Evolutionary conservation across 2,797 vertebrate genomes (phyloP).

Genomic region (Nothura maculosa): DNA sequence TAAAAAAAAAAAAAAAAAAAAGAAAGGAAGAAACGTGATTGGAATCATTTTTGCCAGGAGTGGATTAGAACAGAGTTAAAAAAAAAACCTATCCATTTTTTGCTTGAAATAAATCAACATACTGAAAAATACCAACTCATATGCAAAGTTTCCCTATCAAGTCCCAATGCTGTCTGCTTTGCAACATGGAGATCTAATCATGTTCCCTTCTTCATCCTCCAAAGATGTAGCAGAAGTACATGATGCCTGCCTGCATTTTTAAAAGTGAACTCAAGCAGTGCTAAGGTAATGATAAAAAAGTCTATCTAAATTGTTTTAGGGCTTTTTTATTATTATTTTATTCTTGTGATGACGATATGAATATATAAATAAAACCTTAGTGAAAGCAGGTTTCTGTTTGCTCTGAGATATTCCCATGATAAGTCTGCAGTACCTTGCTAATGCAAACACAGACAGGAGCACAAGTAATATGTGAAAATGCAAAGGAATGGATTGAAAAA

Average conservation of each 20-base stretch:
- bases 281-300: neutral
- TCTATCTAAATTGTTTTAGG: neutral
- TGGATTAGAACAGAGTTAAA: conserved; percentile 48
- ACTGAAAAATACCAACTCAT: conserved; percentile 54
- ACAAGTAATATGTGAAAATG: neutral
- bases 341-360: neutral
- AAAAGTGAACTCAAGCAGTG: neutral
- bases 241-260: neutral
- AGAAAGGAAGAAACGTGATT: neutral
- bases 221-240: neutral
- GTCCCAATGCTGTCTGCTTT: conserved; percentile 14
- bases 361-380: conserved; percentile 7
- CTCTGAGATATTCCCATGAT: neutral
- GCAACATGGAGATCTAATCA: neutral
- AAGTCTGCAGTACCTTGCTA: neutral
- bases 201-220: neutral
- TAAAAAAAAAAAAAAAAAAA: neutral
- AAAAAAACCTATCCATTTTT: conserved; percentile 24
- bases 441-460: neutral
- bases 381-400: neutral
- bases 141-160: conserved; percentile 20
- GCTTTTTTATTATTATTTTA: neutral
- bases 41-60: neutral
- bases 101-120: conserved; percentile 49
- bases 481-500: conserved; percentile 22